Conservation (phyloP, 2,797 vertebrate species). For the Acropternis orthonyx region DNA sequence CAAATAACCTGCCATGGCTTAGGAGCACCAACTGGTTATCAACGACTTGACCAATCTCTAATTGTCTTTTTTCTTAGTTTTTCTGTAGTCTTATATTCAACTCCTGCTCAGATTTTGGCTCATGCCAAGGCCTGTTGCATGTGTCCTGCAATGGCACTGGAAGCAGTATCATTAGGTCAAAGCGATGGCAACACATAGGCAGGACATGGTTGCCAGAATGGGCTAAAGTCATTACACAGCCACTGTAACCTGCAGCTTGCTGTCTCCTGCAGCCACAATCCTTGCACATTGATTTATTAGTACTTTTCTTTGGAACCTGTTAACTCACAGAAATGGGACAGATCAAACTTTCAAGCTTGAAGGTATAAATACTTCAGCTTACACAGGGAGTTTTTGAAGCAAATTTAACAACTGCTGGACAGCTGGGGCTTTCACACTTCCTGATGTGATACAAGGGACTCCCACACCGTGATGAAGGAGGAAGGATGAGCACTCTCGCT, state of each 20-base stretch:
- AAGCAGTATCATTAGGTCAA: neutral
- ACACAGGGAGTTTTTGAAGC: neutral
- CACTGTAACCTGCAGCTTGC: neutral
- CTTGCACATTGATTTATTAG: neutral
- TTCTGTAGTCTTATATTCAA: neutral
- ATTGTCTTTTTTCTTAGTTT: neutral
- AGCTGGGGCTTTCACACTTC: neutral
- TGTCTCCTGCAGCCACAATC: neutral
- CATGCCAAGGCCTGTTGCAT: neutral
- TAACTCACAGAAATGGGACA: neutral
- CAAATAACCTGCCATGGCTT: neutral
- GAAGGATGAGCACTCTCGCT: neutral
- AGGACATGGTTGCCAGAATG: neutral
- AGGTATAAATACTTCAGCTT: neutral
- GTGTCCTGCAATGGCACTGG: neutral
- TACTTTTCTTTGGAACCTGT: neutral
- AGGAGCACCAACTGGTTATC: neutral
- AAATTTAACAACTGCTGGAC: neutral
- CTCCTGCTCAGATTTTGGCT: neutral
- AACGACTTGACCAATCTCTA: neutral
- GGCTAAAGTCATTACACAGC: neutral
- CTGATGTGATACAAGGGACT: neutral
- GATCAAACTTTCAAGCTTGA: neutral
- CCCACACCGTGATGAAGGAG: fast-evolving
- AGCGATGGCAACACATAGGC: neutral